Base-by-base conservation (phyloP, 2,888 invertebrate species). In the Notodonta ziczac region DNA sequence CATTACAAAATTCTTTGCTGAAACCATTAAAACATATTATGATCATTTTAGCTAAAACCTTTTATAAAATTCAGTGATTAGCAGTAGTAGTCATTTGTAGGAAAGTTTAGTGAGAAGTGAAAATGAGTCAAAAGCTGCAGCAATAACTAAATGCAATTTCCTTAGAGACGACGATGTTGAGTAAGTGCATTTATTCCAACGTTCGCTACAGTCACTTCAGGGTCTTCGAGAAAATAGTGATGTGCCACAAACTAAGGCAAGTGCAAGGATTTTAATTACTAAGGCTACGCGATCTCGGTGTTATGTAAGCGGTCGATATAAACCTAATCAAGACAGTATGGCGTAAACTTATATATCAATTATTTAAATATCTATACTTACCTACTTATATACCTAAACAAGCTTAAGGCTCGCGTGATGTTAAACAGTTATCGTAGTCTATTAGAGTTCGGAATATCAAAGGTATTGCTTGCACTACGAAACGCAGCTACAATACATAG, bases 101-200 rank as follows among this genome's bases (percentile, higher is more conserved):
- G 24, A 24, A 24, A 2, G 24, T 24, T 24, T 24, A 79, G 80
- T 74, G 78, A 84, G 84, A 87, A 84, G 86, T 85, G 87, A 82
- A 83, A 85, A 86, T 87, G 80, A 84, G 81, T 86, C 84, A 85
- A 84, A 87, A 88, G 84, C 85, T 84, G 83, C 82, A 81, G 74
- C 84, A 82, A 88, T 87, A 85, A 84, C 82, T 84, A 83, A 89
- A 88, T 86, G 84, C 85, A 87, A 88, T 88, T 88, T 87, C 81
- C 83, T 80, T 73, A 67, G 71, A 81, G 80, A 82, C 76, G 78
- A 73, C 70, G 78, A 81, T 82, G 77, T 82, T 83, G 80, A 81
- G 79, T 84, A 82, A 80, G 74, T 82, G 73, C 78, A 83, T 81
- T 83, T 81, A 79, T 76, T 71, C 80, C 65, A 63, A 63, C 62